Evolutionary conservation across 2,797 vertebrate genomes (phyloP).

Genomic region (Melopsittacus undulatus): DNA sequence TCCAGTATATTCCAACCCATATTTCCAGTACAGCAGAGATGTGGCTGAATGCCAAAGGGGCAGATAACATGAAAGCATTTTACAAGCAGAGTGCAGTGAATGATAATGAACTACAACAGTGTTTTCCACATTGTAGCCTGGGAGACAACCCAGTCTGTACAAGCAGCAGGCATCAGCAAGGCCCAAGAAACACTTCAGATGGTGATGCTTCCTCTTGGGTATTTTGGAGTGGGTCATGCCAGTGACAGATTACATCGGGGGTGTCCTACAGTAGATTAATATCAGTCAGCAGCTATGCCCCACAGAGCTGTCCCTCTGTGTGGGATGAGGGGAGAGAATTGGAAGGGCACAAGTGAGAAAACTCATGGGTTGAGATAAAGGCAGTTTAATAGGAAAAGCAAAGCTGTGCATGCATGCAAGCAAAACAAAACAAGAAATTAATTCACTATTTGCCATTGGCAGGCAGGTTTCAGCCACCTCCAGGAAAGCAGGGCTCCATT

Average conservation of each 20-base stretch:
- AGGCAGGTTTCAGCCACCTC: not conserved
- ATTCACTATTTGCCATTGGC: not conserved
- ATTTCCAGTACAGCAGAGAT: not conserved
- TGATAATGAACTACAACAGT: not conserved
- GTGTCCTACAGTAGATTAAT: not conserved
- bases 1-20: not conserved
- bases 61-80: conserved; percentile 5
- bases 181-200: not conserved
- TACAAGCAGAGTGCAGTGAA: not conserved
- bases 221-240: not conserved
- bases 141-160: not conserved
- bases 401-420: not conserved
- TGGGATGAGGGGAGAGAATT: not conserved
- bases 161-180: not conserved
- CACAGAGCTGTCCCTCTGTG: not conserved
- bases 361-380: not conserved
- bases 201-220: not conserved
- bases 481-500: not conserved
- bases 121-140: not conserved
- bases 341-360: not conserved
- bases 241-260: not conserved
- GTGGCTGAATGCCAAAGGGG: not conserved
- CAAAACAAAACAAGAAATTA: not conserved
- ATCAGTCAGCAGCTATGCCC: not conserved
- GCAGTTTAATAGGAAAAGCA: not conserved